A percentile compares a stretch with the other conserved stretches of the same genome.
Conservation (phyloP, 1,140 invertebrate genomes). For the Geopemphigus sp. region DNA sequence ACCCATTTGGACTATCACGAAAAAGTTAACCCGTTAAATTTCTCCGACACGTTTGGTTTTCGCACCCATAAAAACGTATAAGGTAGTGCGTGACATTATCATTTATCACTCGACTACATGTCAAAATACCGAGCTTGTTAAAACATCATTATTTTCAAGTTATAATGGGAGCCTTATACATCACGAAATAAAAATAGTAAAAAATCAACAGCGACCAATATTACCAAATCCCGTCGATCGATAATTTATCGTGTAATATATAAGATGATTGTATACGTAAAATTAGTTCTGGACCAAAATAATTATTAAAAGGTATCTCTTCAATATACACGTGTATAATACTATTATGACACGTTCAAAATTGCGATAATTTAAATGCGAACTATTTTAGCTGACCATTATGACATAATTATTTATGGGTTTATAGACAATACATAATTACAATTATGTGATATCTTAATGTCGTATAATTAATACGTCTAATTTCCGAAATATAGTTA, state of each 20-base stretch:
- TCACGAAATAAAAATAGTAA: background rate
- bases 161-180: constrained; percentile 21
- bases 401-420: background rate
- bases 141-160: constrained; percentile 42
- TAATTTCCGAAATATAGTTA: background rate
- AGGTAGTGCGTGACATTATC: constrained; percentile 36
- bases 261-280: background rate
- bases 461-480: no score
- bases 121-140: constrained; percentile 43
- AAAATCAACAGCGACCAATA: constrained; percentile 24
- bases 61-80: background rate
- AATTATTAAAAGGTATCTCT: background rate
- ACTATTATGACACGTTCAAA: background rate
- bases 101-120: constrained; percentile 33
- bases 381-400: background rate
- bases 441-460: no score
- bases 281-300: constrained; percentile 2
- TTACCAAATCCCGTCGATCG: constrained; percentile 17
- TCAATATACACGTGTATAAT: no score
- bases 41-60: constrained; percentile 31
- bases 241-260: background rate
- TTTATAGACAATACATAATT: background rate
- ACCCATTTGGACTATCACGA: background rate
- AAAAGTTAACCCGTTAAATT: background rate
- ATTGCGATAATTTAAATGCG: background rate